phyloP scores from a whole-genome alignment of 2,113 vertebrate species.

The Nettapus auritus region DNA sequence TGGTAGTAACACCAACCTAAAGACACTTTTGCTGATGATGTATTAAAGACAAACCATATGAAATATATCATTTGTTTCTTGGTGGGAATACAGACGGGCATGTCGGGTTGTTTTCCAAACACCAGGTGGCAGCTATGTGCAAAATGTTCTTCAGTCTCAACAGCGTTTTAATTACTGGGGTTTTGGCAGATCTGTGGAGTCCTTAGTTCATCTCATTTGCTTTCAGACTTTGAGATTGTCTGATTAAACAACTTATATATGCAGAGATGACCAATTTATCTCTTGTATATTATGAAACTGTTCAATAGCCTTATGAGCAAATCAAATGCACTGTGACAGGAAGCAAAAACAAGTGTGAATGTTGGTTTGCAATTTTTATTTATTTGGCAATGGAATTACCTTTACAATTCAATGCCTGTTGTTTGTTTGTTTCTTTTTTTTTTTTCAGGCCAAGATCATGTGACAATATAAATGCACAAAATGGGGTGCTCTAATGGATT shows the following conservation, averaged over 20 bases:
- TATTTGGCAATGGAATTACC: neutral
- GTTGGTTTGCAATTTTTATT: neutral
- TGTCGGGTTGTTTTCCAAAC: neutral
- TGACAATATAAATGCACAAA: neutral
- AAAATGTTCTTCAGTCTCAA: neutral
- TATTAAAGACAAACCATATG: neutral
- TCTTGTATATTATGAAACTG: neutral
- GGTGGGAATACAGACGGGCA: neutral
- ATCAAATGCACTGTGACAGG: neutral
- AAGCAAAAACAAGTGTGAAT: neutral
- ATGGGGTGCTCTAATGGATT: too few relatives aligned
- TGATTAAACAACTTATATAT: neutral
- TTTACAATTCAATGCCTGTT: neutral
- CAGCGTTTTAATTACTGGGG: neutral
- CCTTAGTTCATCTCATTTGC: neutral
- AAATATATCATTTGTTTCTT: neutral
- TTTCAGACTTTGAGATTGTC: neutral
- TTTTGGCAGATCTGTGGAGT: neutral
- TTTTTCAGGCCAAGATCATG: neutral
- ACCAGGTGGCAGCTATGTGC: conserved; percentile 46
- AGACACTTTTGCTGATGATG: neutral
- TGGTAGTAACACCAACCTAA: neutral
- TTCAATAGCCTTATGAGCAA: neutral
- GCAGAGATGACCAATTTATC: neutral
- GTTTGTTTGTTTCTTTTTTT: neutral